Evolutionary conservation across 2,888 invertebrate genomes (phyloP).

Genomic region (Acleris laterana): DNA sequence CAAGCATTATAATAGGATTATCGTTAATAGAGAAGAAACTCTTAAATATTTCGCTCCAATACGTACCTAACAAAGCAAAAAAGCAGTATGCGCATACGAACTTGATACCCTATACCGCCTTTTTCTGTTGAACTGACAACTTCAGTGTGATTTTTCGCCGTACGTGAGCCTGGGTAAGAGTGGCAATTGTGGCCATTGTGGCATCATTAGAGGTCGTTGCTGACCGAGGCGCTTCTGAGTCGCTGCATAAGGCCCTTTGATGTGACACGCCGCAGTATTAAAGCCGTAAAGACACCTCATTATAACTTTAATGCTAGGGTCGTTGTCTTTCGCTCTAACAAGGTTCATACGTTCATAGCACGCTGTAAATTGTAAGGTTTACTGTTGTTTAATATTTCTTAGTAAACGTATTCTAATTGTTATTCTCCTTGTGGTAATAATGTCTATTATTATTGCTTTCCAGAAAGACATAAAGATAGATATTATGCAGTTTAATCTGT

Average conservation of each 20-base stretch:
- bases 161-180: slow-evolving; percentile 72
- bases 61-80: too few relatives aligned
- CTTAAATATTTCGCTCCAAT: slow-evolving; percentile 7
- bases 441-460: neutral
- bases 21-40: slow-evolving; percentile 1
- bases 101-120: too few relatives aligned
- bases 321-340: too few relatives aligned
- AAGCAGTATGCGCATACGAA: too few relatives aligned
- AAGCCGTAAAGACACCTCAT: slow-evolving; percentile 1
- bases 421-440: too few relatives aligned
- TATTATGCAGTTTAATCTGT: too few relatives aligned
- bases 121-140: neutral
- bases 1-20: slow-evolving; percentile 9
- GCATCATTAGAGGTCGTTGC: slow-evolving; percentile 65
- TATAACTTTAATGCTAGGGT: slow-evolving; percentile 8
- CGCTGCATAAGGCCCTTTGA: slow-evolving; percentile 68
- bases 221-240: slow-evolving; percentile 69
- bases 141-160: slow-evolving; percentile 32
- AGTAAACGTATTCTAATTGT: too few relatives aligned
- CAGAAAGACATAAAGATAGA: too few relatives aligned
- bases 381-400: too few relatives aligned
- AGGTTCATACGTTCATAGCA: too few relatives aligned
- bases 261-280: slow-evolving; percentile 17
- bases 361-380: too few relatives aligned
- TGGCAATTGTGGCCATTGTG: slow-evolving; percentile 77